phyloP scores from a whole-genome alignment of 2,888 invertebrate genomes.

The Barypeithes pellucidus region DNA sequence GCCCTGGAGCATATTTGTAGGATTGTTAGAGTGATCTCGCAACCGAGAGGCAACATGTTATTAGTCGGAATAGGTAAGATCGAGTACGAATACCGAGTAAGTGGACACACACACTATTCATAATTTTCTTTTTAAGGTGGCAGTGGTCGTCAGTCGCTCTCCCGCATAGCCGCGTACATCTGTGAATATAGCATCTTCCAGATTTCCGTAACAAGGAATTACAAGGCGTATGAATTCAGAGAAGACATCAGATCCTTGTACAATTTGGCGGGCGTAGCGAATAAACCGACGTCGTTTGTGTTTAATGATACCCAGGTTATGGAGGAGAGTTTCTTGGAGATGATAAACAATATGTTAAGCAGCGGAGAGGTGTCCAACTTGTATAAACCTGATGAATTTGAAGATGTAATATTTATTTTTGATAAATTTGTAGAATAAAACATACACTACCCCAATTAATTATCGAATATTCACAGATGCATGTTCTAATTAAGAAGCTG shows the following conservation, averaged over 20 bases:
- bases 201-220: conserved; percentile 86
- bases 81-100: no score
- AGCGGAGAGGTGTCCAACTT: conserved; percentile 91
- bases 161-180: conserved; percentile 84
- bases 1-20: conserved; percentile 90
- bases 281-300: conserved; percentile 84
- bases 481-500: no score
- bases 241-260: conserved; percentile 88
- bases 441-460: no score
- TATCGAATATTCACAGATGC: no score
- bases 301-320: conserved; percentile 91
- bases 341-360: conserved; percentile 90
- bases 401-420: conserved; percentile 82
- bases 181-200: conserved; percentile 85
- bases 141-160: conserved; percentile 87
- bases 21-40: conserved; percentile 87
- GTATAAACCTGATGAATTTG: conserved; percentile 91
- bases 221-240: conserved; percentile 83
- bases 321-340: conserved; percentile 89
- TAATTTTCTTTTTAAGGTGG: conserved; percentile 77
- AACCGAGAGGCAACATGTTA: conserved; percentile 87
- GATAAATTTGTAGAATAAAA: no score
- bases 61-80: conserved; percentile 88
- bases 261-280: conserved; percentile 81
- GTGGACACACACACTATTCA: no score